These are phyloP conservation scores for Cheilosia pagana DNA, from an alignment of 2,888 invertebrate species.

Conservation along the genomic window DNA sequence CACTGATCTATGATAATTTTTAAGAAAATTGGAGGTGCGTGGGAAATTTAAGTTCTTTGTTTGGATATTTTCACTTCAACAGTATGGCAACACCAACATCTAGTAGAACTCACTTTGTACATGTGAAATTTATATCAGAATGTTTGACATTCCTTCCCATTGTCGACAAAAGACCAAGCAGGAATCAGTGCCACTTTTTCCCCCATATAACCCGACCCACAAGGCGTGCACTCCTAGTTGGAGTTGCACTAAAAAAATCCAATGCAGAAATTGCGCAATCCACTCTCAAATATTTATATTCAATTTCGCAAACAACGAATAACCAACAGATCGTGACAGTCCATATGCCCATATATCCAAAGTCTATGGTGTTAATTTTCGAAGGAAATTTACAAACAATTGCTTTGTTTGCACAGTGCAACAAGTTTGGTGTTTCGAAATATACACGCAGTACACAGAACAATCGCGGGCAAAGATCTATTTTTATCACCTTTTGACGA, in stretches of 20 bases:
- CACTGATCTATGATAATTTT: too few relatives aligned
- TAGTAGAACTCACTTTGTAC: too few relatives aligned
- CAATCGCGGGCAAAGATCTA: slow-evolving; percentile 6
- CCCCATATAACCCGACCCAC: neutral
- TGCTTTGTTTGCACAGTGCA: neutral
- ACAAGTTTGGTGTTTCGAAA: slow-evolving; percentile 10
- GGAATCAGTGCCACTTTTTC: too few relatives aligned
- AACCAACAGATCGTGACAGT: slow-evolving; percentile 18
- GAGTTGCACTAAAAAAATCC: neutral
- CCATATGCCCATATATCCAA: neutral
- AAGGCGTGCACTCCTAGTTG: neutral
- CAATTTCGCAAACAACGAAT: neutral
- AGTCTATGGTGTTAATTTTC: slow-evolving; percentile 6
- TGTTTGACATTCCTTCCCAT: too few relatives aligned
- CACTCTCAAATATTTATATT: slow-evolving; percentile 15
- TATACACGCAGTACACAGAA: neutral
- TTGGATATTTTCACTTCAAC: too few relatives aligned
- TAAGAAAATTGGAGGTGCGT: too few relatives aligned
- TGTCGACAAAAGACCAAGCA: too few relatives aligned
- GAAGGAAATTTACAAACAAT: slow-evolving; percentile 41
- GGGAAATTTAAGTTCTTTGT: too few relatives aligned
- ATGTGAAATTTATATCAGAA: too few relatives aligned
- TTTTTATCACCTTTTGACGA: slow-evolving; percentile 2
- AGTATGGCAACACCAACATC: too few relatives aligned
- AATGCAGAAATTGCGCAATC: neutral